Evolutionary conservation across 2,888 invertebrate genomes (phyloP), one percentile per base, ranked within the genome.

Genomic region (Cyaniris semiargus): DNA sequence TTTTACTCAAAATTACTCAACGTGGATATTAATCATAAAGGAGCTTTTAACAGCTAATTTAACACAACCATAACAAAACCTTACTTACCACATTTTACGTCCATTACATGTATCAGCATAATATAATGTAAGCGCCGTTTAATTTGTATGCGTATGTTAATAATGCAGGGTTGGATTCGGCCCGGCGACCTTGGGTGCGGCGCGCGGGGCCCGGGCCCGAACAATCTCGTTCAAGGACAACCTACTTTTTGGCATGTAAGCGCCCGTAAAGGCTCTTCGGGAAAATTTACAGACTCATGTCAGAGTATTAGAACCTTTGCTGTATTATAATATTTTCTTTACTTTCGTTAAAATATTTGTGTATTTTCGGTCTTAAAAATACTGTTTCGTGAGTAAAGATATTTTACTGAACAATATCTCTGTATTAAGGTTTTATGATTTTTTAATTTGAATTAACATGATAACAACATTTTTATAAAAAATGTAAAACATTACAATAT

Each of bases 61-160:
- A 27, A 23, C 10, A 13, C 23, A 27, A 60, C 23, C 23, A 60
- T 13, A 60, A 60, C 60, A 60, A 13, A 60, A 60, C 60, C 58
- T 10, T 23, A 60, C 23, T 23, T 27, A 60, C 60, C 60, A 23
- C 60, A 60, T 13, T 58, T 60, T 60, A 60, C 60, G 13, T 60
- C 23, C 13, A 13, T 60, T 60, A 60, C 21, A 13, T 23, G 10
- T 21, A 58, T 21, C 2, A 8, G 21, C n/a, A 21, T 23, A 23
- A 60, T 4, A 23, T 58, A 21, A 56, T 58, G 21, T 58, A 23
- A 60, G 23, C 60, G 60, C 13, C 60, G 23, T 60, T 60, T 60
- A 60, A 60, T 60, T 60, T 60, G 60, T 60, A 60, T 60, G 60
- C 60, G 60, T 60, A 60, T 60, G 60, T 60, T 60, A 60, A 60